A percentile compares a stretch with the other conserved stretches of the same genome.
phyloP scores from a whole-genome alignment of 2,797 vertebrate genomes.

The Epinephelus awoara region DNA sequence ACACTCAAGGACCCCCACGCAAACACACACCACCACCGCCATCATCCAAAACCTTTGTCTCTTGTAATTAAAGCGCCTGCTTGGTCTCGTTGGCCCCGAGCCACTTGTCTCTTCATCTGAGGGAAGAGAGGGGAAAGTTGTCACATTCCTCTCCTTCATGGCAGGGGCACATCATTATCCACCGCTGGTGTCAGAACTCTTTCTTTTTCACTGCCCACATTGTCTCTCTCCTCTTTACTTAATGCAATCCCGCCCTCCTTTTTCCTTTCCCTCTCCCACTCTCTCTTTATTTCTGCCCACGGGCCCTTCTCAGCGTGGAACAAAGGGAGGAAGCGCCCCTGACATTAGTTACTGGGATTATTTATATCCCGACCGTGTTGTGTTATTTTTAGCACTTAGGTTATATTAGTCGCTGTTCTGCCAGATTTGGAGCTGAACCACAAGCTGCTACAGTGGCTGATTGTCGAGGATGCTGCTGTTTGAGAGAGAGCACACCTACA shows the following conservation, averaged over 20 bases:
- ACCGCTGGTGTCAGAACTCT: slow-evolving; percentile 40
- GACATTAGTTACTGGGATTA: slow-evolving; percentile 67
- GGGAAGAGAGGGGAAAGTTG: slow-evolving; percentile 65
- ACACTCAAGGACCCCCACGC: slow-evolving; percentile 13
- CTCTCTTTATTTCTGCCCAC: slow-evolving; percentile 66
- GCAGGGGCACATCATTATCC: slow-evolving; percentile 57
- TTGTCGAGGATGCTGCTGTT: slow-evolving; percentile 65
- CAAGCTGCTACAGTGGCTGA: slow-evolving; percentile 45
- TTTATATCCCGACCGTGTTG: slow-evolving; percentile 66
- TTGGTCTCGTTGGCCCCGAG: slow-evolving; percentile 67
- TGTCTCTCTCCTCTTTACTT: slow-evolving; percentile 54
- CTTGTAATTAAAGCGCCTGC: slow-evolving; percentile 76
- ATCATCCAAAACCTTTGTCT: slow-evolving; percentile 68
- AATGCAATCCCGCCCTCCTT: slow-evolving; percentile 43
- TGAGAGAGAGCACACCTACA: slow-evolving; percentile 68
- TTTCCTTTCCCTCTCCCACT: slow-evolving; percentile 48
- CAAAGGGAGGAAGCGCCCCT: slow-evolving; percentile 76
- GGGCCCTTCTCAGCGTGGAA: slow-evolving; percentile 52
- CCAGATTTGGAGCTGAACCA: slow-evolving; percentile 67
- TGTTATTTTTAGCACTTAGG: slow-evolving; percentile 77
- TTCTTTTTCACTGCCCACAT: slow-evolving; percentile 53
- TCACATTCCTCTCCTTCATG: slow-evolving; percentile 73
- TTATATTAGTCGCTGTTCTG: slow-evolving; percentile 71
- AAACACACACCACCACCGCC: slow-evolving; percentile 11
- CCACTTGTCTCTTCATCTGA: slow-evolving; percentile 65